Conservation (phyloP, 2,797 vertebrate species). For the Dromococcyx pavoninus region DNA sequence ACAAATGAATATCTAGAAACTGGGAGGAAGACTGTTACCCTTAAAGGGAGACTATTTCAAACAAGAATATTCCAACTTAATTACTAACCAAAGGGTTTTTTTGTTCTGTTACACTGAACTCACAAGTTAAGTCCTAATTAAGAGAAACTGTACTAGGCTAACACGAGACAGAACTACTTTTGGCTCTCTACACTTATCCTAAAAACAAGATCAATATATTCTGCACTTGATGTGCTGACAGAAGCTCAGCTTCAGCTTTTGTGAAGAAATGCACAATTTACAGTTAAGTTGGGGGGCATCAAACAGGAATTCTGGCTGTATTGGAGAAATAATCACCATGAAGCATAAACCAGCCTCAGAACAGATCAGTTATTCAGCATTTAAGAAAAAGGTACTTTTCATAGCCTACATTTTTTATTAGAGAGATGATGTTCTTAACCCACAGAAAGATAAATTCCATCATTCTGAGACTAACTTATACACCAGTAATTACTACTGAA, state of each 20-base stretch:
- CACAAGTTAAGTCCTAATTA: background rate
- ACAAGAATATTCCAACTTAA: background rate
- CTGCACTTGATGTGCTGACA: background rate
- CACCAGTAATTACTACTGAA: background rate
- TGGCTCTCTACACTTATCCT: background rate
- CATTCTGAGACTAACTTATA: background rate
- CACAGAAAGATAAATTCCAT: background rate
- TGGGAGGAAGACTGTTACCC: background rate
- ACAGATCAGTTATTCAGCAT: background rate
- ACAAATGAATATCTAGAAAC: background rate
- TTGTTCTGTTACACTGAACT: background rate
- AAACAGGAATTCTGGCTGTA: background rate
- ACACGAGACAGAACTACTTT: background rate
- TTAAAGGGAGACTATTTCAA: background rate
- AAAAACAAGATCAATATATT: background rate
- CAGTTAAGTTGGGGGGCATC: background rate
- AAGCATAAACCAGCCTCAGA: background rate
- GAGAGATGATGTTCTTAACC: background rate
- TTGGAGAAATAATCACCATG: background rate
- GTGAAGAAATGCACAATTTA: background rate
- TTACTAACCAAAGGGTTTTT: background rate
- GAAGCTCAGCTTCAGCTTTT: background rate
- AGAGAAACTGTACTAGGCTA: background rate
- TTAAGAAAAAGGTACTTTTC: background rate
- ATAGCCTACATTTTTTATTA: background rate